Percentiles rank a stretch among this genome's conserved stretches.
phyloP scores from a whole-genome alignment of 2,888 invertebrate genomes.

The Mythimna lalbum region DNA sequence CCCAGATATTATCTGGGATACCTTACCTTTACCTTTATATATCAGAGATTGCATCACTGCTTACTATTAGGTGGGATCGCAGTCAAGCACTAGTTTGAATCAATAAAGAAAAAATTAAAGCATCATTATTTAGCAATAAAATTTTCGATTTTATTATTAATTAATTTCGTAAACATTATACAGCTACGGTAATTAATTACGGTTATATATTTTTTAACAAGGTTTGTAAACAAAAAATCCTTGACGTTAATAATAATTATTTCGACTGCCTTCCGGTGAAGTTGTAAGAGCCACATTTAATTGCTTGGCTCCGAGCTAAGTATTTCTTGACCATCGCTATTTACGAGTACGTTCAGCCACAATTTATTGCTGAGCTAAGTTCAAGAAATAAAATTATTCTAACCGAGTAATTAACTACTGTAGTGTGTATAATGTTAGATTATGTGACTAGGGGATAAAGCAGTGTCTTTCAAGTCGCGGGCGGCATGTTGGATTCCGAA shows the following conservation, averaged over 20 bases:
- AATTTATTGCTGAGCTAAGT: constrained; percentile 14
- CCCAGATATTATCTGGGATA: too few relatives aligned
- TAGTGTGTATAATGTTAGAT: neutral
- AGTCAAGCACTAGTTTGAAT: too few relatives aligned
- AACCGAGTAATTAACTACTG: neutral
- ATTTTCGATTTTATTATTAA: too few relatives aligned
- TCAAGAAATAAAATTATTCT: constrained; percentile 6
- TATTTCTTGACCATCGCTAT: constrained; percentile 34
- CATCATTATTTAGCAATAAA: too few relatives aligned
- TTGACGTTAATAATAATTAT: constrained; percentile 7
- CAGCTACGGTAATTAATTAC: neutral
- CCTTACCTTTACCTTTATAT: too few relatives aligned
- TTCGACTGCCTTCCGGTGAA: neutral
- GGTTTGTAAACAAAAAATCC: neutral
- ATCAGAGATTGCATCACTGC: too few relatives aligned
- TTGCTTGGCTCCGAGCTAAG: constrained; percentile 13
- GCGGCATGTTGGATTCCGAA: too few relatives aligned
- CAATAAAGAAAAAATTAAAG: too few relatives aligned
- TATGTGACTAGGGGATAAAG: too few relatives aligned
- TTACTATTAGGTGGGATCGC: too few relatives aligned
- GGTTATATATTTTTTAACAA: too few relatives aligned
- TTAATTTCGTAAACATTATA: neutral
- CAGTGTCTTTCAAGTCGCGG: too few relatives aligned
- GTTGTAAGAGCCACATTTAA: constrained; percentile 13
- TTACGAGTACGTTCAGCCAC: constrained; percentile 3